These are phyloP conservation scores for Amphimedon queenslandica DNA, from an alignment of 37 sponge, comb jelly and placozoan genomes.

Conservation along the genomic window DNA sequence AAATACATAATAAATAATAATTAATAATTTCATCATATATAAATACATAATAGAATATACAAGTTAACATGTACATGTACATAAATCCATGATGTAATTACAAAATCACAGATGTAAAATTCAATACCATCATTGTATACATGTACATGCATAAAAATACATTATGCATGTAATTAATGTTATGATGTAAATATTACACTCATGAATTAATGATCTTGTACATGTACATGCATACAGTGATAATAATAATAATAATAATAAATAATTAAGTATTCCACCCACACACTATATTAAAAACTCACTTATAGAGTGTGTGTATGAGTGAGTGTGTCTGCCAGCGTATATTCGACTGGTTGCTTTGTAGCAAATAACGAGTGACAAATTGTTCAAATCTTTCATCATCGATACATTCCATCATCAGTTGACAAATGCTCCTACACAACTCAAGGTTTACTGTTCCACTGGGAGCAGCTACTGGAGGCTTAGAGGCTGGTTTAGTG, in stretches of 20 bases:
- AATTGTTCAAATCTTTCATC: conserved; percentile 38
- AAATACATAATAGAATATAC: too few species aligned
- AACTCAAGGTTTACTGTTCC: conserved; percentile 46
- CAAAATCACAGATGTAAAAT: neutral
- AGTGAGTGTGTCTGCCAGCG: conserved; percentile 78
- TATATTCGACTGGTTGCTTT: conserved; percentile 62
- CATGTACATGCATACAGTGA: too few species aligned
- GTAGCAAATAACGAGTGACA: conserved; percentile 54
- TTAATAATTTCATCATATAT: too few species aligned
- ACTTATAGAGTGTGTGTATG: conserved; percentile 44
- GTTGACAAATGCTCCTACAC: conserved; percentile 31
- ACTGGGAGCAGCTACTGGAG: conserved; percentile 13
- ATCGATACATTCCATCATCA: conserved; percentile 31
- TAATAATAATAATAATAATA: too few species aligned
- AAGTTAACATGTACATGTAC: neutral
- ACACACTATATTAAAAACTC: too few species aligned
- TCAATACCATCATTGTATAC: too few species aligned
- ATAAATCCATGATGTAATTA: neutral
- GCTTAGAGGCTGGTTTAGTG: neutral
- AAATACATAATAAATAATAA: neutral
- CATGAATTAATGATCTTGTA: too few species aligned
- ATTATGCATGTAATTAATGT: too few species aligned
- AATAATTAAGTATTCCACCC: too few species aligned
- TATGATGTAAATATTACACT: too few species aligned
- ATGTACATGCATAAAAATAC: too few species aligned